Evolutionary conservation across 2,888 invertebrate species (phyloP).

Genomic region (Limenitis arthemis): DNA sequence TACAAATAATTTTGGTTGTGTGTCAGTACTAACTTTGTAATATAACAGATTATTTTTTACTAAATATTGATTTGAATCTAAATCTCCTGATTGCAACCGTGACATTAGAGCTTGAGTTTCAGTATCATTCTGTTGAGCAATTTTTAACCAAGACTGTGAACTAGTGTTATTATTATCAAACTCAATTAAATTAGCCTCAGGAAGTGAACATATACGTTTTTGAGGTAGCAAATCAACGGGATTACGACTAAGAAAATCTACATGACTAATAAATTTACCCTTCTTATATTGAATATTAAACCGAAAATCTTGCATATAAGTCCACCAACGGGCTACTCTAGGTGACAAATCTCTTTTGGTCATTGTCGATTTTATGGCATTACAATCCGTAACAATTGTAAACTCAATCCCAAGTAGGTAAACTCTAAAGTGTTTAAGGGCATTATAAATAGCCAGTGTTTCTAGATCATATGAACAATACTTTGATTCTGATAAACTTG

Average conservation of each 20-base stretch:
- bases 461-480: conserved; percentile 30
- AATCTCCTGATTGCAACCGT: conserved; percentile 14
- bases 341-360: conserved; percentile 27
- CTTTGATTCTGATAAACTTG: conserved; percentile 24
- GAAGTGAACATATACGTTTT: too few species aligned
- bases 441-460: conserved; percentile 27
- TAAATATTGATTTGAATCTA: conserved; percentile 21
- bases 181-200: too few species aligned
- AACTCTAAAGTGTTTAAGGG: conserved; percentile 24
- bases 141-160: conserved; percentile 21
- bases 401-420: conserved; percentile 25
- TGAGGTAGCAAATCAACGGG: conserved; percentile 7
- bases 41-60: conserved; percentile 8
- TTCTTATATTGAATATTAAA: conserved; percentile 27
- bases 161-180: conserved; percentile 13
- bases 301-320: conserved; percentile 27
- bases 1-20: conserved; percentile 23
- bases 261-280: conserved; percentile 25
- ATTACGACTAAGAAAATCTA: conserved; percentile 26
- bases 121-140: conserved; percentile 21
- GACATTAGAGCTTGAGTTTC: conserved; percentile 21
- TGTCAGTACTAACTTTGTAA: conserved; percentile 8
- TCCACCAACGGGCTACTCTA: conserved; percentile 29
- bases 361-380: conserved; percentile 25
- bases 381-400: conserved; percentile 29